Evolutionary conservation across 2,888 invertebrate species (phyloP).

Genomic region (Bimastos eiseni): DNA sequence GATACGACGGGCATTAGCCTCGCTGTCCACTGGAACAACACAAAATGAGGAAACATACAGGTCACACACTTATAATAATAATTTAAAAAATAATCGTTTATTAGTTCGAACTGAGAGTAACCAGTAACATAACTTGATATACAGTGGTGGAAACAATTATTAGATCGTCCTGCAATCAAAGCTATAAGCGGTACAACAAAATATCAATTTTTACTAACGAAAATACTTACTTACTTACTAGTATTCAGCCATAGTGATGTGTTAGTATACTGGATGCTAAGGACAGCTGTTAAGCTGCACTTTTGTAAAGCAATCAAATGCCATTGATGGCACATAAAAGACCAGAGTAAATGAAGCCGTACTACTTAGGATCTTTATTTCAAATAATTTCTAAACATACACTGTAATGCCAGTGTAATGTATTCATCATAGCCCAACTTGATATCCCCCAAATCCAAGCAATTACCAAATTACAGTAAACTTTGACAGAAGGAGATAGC

Average conservation of each 20-base stretch:
- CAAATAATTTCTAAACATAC: neutral
- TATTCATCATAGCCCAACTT: neutral
- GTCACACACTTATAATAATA: neutral
- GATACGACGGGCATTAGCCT: constrained; percentile 93
- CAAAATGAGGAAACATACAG: neutral
- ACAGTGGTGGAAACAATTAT: no score
- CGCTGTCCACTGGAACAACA: constrained; percentile 81
- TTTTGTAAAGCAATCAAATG: neutral
- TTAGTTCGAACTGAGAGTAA: no score
- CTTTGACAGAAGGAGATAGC: neutral
- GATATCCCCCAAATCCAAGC: neutral
- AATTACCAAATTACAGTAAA: neutral
- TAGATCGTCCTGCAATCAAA: no score
- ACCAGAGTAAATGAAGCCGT: neutral
- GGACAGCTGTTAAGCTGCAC: neutral
- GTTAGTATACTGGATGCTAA: neutral
- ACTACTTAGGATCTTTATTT: neutral
- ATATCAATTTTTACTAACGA: no score
- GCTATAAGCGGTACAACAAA: no score
- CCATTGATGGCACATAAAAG: neutral
- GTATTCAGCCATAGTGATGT: neutral
- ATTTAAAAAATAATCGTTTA: no score
- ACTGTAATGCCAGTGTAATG: neutral
- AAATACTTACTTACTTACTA: no score
- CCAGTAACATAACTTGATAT: no score